Base-by-base conservation (phyloP, 2,113 vertebrate species). In the Gadus macrocephalus region DNA sequence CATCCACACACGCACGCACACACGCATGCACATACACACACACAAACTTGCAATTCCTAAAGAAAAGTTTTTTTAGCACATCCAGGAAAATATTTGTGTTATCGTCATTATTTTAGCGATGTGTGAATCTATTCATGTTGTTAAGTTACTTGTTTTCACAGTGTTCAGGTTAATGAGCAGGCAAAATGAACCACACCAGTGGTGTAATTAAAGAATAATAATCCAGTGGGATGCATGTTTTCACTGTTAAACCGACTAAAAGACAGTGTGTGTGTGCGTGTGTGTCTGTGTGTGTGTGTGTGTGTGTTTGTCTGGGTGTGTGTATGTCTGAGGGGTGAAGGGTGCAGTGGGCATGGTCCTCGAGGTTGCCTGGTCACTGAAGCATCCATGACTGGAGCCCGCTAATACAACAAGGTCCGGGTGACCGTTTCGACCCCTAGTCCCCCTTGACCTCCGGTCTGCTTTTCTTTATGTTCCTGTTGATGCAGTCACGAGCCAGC, bases 381-480 rank as follows among this genome's bases (percentile, higher is more conserved):
- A 79, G 82, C 79, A 27, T 80, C 78, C 42, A 16, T 80, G 81
- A 68, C 76, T 84, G 81, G 74, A 86, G 88, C 77, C 85, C 78
- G 71, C 78, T 73, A 75, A 83, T 85, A 80, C 86, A 88, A 85
- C 81, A 83, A 61, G 56, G 56, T 59, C 27, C 3, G 31, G 28
- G 16, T 25, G 38, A 20, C 67, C 59, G 25, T 81, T 80, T 73
- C 79, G 82, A 81, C 79, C 81, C 73, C 75, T 85, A 78, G 67
- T 68, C 74, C 73, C 77, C 84, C 79, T 88, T 86, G 86, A 81
- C 85, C 85, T 85, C 78, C 76, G 84, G 11, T 81, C 79, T 73
- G 66, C 76, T 72, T 75, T 74, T 80, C 70, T 88, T 84, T 58
- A 84, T 76, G 68, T 77, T 73, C 78, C 84, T 80, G 70, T 71